Evolutionary conservation across 2,797 vertebrate genomes (phyloP), one percentile per base, ranked within the genome.

Genomic region (Sandelia bainsii): DNA sequence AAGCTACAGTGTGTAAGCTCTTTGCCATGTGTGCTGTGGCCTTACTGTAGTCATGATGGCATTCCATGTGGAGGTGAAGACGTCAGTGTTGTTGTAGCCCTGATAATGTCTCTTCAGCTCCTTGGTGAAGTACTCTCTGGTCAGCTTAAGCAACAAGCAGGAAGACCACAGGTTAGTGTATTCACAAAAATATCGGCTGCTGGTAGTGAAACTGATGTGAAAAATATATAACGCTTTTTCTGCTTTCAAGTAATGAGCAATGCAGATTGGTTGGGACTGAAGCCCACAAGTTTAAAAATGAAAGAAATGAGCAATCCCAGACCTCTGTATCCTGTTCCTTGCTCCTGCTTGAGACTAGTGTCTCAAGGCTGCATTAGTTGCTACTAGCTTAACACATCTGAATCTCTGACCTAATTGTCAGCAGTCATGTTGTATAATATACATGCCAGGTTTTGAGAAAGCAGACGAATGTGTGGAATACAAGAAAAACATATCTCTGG

Each of bases 31-130:
- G 80, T 51, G 56, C 63, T 51, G 66, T 48, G 72, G 71, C 87
- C 95, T 96, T 92, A 98, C 97, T n/a, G 96, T 97, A 85, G 93
- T 96, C 97, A 99, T 99, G 83, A 98, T 95, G 1, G 96, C 97
- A 53, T 98, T 99, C 97, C 97, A 99, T 66, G 97, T 98, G 77
- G 95, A 94, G 8, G 97, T 97, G 91, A 98, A 98, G 87, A 96
- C 91, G 0, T 99, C 96, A 0, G 95, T 96, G 89, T 96, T 95
- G 0, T 99, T 98, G 89, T 95, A 94, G 79, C 96, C 95, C 82
- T 96, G 94, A 83, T 98, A 98, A 82, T 96, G 96, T 62, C 93
- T 95, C 94, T 95, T 96, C 83, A 99, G 93, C 82, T 98, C 97
- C 91, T 96, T 96, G 83, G 96, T 97, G 90, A 99, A 99, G 91